Percentiles rank a stretch among this genome's conserved stretches.
Conservation (phyloP, 2,797 vertebrate species). For the Eulemur coronatus region DNA sequence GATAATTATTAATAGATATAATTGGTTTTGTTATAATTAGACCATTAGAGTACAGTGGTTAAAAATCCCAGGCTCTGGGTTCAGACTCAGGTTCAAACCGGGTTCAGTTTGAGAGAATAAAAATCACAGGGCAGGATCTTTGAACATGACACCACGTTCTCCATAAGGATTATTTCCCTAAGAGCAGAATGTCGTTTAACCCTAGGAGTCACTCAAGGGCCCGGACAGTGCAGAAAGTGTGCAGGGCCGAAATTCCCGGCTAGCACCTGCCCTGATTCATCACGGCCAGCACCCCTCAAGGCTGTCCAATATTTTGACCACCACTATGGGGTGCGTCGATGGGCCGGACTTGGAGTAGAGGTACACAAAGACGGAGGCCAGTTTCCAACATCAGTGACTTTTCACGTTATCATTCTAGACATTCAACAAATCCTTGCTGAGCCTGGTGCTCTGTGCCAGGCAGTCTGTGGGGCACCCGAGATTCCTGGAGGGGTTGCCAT, state of each 20-base stretch:
- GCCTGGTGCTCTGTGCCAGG: not conserved
- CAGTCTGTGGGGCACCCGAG: not conserved
- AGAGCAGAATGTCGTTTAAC: not conserved
- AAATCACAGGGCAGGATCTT: not conserved
- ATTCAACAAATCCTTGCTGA: not conserved
- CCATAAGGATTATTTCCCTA: not conserved
- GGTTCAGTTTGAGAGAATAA: not conserved
- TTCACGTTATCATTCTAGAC: not conserved
- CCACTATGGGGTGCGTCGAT: not conserved
- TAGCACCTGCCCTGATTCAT: not conserved
- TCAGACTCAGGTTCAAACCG: not conserved
- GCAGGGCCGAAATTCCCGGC: not conserved
- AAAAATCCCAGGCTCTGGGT: not conserved
- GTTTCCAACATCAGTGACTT: not conserved
- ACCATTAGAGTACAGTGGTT: not conserved
- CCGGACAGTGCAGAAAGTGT: not conserved
- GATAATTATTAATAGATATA: not conserved
- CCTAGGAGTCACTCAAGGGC: not conserved
- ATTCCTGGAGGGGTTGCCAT: not conserved
- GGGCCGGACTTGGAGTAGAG: not conserved
- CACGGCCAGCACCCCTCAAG: not conserved
- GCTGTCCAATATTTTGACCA: not conserved
- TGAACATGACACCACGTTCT: not conserved
- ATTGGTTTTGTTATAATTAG: not conserved
- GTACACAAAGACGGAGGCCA: not conserved